A percentile compares a stretch with the other conserved stretches of the same genome.
Conservation (phyloP, 2,113 vertebrate genomes). For the Fregetta grallaria region DNA sequence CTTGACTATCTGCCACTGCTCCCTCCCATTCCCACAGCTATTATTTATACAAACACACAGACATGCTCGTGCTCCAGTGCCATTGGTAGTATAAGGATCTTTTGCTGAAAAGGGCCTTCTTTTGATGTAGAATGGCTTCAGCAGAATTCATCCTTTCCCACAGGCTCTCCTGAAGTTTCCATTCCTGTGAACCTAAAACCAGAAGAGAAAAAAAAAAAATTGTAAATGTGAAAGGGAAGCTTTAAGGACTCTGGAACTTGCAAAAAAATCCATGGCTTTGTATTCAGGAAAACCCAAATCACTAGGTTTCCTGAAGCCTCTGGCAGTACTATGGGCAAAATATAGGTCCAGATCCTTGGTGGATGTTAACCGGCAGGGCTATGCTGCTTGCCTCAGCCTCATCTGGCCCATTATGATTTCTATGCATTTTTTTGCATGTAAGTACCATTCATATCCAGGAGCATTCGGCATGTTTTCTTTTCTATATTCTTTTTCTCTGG, state of each 20-base stretch:
- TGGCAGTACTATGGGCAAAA: background rate
- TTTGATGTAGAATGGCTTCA: background rate
- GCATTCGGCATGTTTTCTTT: background rate
- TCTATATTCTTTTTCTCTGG: conserved; percentile 30
- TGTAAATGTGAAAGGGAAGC: background rate
- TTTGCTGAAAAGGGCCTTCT: background rate
- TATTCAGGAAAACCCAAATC: background rate
- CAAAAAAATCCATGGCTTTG: background rate
- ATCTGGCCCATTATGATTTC: background rate
- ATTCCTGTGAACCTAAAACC: background rate
- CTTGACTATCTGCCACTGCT: conserved; percentile 35
- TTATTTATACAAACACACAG: conserved; percentile 49
- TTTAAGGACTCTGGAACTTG: background rate
- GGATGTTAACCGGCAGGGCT: background rate
- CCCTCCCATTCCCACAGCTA: conserved; percentile 36
- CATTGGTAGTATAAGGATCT: background rate
- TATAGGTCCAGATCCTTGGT: background rate
- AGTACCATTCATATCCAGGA: conserved; percentile 13
- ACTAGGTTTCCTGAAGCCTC: background rate
- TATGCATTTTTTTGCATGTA: background rate
- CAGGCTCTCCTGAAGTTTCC: background rate
- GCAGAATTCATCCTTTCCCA: background rate
- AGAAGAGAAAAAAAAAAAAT: background rate
- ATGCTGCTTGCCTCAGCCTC: background rate
- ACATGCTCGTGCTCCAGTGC: background rate